A percentile compares a stretch with the other conserved stretches of the same genome.
These are phyloP conservation scores for Sturnira hondurensis DNA, from an alignment of 2,113 vertebrate species.

Conservation along the genomic window DNA sequence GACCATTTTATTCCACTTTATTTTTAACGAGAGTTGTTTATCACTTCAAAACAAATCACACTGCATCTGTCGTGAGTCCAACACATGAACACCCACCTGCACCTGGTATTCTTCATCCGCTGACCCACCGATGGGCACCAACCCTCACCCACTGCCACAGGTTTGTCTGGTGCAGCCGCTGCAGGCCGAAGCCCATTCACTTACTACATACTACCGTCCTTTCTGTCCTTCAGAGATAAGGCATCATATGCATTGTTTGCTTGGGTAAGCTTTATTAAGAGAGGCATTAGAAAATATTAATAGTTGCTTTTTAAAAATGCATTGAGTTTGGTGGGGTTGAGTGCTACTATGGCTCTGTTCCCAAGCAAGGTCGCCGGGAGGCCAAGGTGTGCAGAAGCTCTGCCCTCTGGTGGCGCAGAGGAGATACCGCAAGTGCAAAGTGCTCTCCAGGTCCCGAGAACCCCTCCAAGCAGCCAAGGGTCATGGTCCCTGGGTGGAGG, in stretches of 20 bases:
- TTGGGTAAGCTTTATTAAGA: not conserved
- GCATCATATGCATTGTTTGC: not conserved
- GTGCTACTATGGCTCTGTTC: not conserved
- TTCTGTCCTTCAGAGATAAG: not conserved
- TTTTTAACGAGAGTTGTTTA: not conserved
- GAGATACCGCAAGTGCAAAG: not conserved
- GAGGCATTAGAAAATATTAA: not conserved
- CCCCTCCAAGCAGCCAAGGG: not conserved
- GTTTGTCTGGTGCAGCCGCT: not conserved
- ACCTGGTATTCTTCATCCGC: not conserved
- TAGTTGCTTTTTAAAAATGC: not conserved
- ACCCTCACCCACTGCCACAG: not conserved
- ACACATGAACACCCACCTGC: not conserved
- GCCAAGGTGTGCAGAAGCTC: not conserved
- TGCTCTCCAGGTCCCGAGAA: not conserved
- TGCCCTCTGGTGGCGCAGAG: constrained; percentile 15
- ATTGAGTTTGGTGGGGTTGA: not conserved
- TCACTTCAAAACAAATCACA: not conserved
- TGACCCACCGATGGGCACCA: not conserved
- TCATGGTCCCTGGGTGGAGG: not conserved
- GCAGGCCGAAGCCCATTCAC: not conserved
- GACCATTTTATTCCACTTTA: not conserved
- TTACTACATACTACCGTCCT: not conserved
- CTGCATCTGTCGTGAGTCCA: not conserved
- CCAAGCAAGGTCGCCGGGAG: not conserved